Base-by-base conservation (phyloP, 2,888 invertebrate genomes). In the Exephanes ischioxanthus region DNA sequence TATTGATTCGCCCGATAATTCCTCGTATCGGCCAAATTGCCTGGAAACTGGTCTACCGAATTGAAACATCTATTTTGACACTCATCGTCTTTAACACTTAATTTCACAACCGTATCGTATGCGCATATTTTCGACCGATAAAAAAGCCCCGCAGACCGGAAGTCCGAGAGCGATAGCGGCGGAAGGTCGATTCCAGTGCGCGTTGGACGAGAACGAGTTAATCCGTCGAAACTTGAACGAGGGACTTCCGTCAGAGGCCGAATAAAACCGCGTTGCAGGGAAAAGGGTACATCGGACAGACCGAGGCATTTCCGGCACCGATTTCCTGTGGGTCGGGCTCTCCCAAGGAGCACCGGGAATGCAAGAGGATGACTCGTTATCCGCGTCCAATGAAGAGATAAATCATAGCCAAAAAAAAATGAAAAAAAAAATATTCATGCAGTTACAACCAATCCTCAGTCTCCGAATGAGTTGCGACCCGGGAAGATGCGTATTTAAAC, bases 201-300 rank as follows among this genome's bases (percentile, higher is more conserved):
- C 14, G 26, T 51, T 67, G 70, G 37, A 48, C 45, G 45, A 51
- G 48, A 48, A 80, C 67, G 71, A 70, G 66, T 80, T 76, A 76
- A 84, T 76, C 79, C 83, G 70, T 84, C 70, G 63, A 71, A 84
- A 75, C 75, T 45, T 22, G 22, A 67, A 78, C 79, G 73, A 75
- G 70, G 63, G 22, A 79, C 63, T 84, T 76, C 75, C 78, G 58
- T 68, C 55, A 11, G 55, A 48, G 37, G 51, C 73, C 58, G 19
- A 63, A 11, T 11, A 30, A 67, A 75, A 68, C 22, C 48, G 9
- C 30, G 48, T 9, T 41, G 7, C 58, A 14, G 14, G 16, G 16
- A 48, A 16, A 48, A 48, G 45, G 45, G 55, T 55, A 5, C 14
- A 61, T 14, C 45, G 26, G 33, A 16, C 33, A 6, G n/a, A 0